Conservation (phyloP, 2,113 vertebrate species). For the Colaptes auratus region DNA sequence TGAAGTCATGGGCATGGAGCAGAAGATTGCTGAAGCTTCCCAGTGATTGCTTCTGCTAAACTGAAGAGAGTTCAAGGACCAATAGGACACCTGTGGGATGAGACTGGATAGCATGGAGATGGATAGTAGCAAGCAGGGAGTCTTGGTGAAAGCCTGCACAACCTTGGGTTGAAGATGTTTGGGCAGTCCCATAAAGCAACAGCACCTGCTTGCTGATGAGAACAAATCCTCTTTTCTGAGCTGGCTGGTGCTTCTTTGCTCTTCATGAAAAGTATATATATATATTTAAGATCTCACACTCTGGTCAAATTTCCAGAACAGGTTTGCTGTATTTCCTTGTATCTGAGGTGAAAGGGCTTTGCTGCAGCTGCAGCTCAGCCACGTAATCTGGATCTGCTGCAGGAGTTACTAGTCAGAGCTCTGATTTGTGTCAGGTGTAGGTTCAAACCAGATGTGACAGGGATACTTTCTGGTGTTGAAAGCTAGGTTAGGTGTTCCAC, state of each 20-base stretch:
- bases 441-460: slow-evolving; percentile 60
- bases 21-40: neutral
- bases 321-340: slow-evolving; percentile 51
- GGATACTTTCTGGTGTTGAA: slow-evolving; percentile 56
- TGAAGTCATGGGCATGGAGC: too few relatives aligned
- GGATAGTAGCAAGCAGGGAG: neutral
- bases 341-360: slow-evolving; percentile 52
- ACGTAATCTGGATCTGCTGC: slow-evolving; percentile 54
- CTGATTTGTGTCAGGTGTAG: slow-evolving; percentile 61
- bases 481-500: slow-evolving; percentile 21
- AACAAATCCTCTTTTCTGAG: slow-evolving; percentile 31
- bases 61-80: neutral
- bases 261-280: neutral
- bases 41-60: neutral
- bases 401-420: slow-evolving; percentile 50
- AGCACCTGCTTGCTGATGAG: slow-evolving; percentile 3
- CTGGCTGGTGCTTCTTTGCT: slow-evolving; percentile 22
- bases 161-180: neutral
- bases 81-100: neutral
- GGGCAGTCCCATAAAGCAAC: neutral
- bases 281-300: slow-evolving; percentile 1
- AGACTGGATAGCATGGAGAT: neutral
- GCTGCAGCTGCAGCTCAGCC: slow-evolving; percentile 53
- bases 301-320: slow-evolving; percentile 30
- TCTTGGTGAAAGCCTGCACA: neutral